phyloP scores from a whole-genome alignment of 1,140 invertebrate species.

The Drosophila subpulchrella region DNA sequence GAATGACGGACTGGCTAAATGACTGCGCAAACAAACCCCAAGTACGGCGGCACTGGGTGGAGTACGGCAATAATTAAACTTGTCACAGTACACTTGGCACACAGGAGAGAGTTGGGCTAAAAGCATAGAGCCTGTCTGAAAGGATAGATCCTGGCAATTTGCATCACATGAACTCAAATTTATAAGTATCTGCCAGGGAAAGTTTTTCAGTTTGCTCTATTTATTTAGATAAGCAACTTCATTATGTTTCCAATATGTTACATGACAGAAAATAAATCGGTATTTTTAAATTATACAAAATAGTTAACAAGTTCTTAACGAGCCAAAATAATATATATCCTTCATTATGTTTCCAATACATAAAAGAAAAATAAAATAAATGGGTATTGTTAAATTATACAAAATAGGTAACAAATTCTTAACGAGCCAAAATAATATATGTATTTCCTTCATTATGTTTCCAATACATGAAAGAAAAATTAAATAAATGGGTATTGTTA shows the following conservation, averaged over 20 bases:
- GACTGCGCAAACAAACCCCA: conserved; percentile 69
- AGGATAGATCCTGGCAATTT: conserved; percentile 13
- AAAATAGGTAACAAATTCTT: too few relatives aligned
- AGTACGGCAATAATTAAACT: conserved; percentile 70
- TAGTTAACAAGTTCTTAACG: too few relatives aligned
- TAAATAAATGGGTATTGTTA: too few relatives aligned
- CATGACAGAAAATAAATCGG: too few relatives aligned
- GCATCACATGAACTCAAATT: background rate
- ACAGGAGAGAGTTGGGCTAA: background rate
- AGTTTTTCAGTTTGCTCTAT: background rate
- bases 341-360: too few relatives aligned
- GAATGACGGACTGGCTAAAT: conserved; percentile 63
- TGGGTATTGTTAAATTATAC: background rate
- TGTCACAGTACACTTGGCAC: conserved; percentile 37
- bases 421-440: too few relatives aligned
- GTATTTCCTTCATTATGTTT: too few relatives aligned
- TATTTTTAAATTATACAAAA: too few relatives aligned
- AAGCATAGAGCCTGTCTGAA: conserved; percentile 1
- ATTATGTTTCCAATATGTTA: too few relatives aligned
- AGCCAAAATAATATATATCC: too few relatives aligned
- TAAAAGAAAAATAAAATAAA: background rate
- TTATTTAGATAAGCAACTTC: too few relatives aligned
- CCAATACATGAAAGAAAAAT: too few relatives aligned
- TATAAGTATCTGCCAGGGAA: background rate
- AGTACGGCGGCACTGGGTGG: conserved; percentile 21